These are phyloP conservation scores for Morbakka virulenta DNA, from an alignment of 30 jellyfish, hydroid and myxozoan genomes.

Conservation along the genomic window DNA sequence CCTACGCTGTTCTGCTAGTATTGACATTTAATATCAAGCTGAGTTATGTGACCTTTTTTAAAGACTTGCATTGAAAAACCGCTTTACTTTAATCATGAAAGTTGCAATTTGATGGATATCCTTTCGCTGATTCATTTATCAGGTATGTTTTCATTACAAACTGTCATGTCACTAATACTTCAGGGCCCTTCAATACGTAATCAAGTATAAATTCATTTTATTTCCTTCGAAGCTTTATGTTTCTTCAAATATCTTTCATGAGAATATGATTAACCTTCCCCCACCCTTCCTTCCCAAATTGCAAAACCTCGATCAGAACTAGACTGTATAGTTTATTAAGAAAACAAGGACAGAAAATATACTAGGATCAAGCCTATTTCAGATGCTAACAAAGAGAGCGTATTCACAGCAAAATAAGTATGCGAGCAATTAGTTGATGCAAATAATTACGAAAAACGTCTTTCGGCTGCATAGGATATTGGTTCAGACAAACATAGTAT, in stretches of 20 bases:
- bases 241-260: not conserved
- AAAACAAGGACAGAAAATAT: slow-evolving; percentile 6
- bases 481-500: slow-evolving; percentile 13
- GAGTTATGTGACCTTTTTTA: not conserved
- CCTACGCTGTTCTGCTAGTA: not conserved
- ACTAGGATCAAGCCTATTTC: slow-evolving; percentile 7
- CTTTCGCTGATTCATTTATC: not conserved
- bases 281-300: not conserved
- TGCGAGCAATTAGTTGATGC: slow-evolving; percentile 30
- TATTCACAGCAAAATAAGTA: slow-evolving; percentile 31
- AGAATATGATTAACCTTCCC: not conserved
- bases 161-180: not conserved
- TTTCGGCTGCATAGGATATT: slow-evolving; percentile 25
- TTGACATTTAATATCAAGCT: not conserved
- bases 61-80: not conserved
- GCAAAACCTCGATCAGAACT: slow-evolving; percentile 7
- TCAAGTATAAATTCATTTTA: not conserved
- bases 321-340: slow-evolving; percentile 24
- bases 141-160: not conserved
- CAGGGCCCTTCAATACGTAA: not conserved
- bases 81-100: not conserved
- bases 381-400: slow-evolving; percentile 8
- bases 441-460: slow-evolving; percentile 18
- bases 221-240: not conserved
- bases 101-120: not conserved